These are phyloP conservation scores for Lampris megalopsis DNA, from an alignment of 2,113 vertebrate genomes.

Conservation along the genomic window DNA sequence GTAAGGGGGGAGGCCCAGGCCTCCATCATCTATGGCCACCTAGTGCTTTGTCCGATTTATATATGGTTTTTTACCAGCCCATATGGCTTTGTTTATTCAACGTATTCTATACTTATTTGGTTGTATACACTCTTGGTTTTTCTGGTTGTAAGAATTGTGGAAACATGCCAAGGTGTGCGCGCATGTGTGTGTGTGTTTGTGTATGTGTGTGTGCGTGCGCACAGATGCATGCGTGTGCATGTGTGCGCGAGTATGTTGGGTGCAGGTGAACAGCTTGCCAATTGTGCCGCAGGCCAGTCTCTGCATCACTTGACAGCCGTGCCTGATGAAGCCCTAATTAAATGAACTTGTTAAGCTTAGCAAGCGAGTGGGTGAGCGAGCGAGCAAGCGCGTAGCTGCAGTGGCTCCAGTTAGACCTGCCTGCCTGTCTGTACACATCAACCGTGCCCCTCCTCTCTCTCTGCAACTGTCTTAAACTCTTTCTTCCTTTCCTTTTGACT, in stretches of 20 bases:
- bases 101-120: too few relatives aligned
- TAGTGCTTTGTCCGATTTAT: too few relatives aligned
- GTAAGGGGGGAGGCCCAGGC: too few relatives aligned
- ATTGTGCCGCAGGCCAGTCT: conserved; percentile 76
- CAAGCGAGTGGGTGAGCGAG: conserved; percentile 69
- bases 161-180: too few relatives aligned
- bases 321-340: conserved; percentile 69
- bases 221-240: neutral
- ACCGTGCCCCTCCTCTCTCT: conserved; percentile 9
- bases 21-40: too few relatives aligned
- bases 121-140: too few relatives aligned
- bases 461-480: neutral
- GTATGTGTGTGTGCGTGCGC: neutral
- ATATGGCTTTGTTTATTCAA: too few relatives aligned
- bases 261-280: conserved; percentile 85
- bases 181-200: neutral
- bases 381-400: conserved; percentile 21
- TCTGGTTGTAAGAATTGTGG: too few relatives aligned
- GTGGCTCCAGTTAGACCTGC: conserved; percentile 43
- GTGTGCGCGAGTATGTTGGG: conserved; percentile 16
- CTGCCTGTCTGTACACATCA: conserved; percentile 53
- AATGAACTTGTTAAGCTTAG: conserved; percentile 78
- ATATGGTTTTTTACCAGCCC: too few relatives aligned
- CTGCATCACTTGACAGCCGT: conserved; percentile 81
- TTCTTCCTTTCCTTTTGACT: neutral